Evolutionary conservation across 2,797 vertebrate genomes (phyloP), one percentile per base, ranked within the genome.

Genomic region (Tragopan temminckii): DNA sequence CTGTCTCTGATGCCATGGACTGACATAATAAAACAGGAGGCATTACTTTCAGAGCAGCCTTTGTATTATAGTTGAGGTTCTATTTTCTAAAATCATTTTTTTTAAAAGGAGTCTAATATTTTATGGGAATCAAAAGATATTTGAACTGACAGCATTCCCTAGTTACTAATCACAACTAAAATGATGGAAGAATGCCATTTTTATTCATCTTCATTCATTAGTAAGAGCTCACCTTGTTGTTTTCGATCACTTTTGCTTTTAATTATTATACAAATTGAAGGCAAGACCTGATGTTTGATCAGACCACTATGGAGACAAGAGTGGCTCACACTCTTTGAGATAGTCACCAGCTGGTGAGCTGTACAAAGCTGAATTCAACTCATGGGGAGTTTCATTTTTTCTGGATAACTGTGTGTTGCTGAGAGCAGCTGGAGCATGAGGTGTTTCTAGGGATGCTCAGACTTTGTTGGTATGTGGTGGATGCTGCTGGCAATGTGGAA

Each of bases 261-360:
- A 66, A 0, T 29, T 57, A 29, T 3, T 15, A 38, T 0, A 0
- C 11, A 35, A 45, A 13, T 14, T 67, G 38, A 46, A 55, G 80
- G 84, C 31, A 8, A 20, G 12, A 52, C 24, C 20, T 40, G 27
- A 57, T 14, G 58, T 88, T 68, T 80, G 25, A 80, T 21, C 3
- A 5, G 70, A n/a, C 40, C 7, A 2, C 17, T 55, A 13, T 46
- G n/a, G 11, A 70, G 19, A 19, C 3, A 35, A 10, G 48, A 12
- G 29, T 80, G 16, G 6, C 18, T 86, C 13, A 25, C 7, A 9
- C 8, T 17, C 11, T 35, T 53, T 59, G 48, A 43, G 19, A 3
- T 23, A 55, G 9, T 55, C 43, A 70, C 16, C 13, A 59, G 27
- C 7, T 64, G 48, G 15, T 59, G 40, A 71, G 20, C 36, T 48